These are phyloP conservation scores for Julus scanicus DNA, from an alignment of 2,888 invertebrate species.

Conservation along the genomic window DNA sequence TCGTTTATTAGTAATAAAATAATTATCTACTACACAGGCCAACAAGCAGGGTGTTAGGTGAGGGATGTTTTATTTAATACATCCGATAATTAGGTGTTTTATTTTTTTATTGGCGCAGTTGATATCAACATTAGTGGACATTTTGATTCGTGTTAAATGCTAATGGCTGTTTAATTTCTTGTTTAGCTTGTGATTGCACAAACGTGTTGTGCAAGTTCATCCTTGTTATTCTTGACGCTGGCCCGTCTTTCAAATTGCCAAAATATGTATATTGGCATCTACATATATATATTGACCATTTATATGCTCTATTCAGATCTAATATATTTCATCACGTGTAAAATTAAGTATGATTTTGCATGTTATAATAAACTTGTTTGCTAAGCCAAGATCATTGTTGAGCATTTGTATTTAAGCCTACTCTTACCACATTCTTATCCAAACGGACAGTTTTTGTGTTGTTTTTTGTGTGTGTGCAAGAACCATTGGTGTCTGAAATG, in stretches of 20 bases:
- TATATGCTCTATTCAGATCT: no score
- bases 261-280: no score
- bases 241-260: background rate
- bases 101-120: background rate
- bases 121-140: background rate
- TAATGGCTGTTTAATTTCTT: conserved; percentile 10
- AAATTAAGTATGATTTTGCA: no score
- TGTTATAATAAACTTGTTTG: no score
- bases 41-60: background rate
- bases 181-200: background rate
- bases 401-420: no score
- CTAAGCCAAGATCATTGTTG: no score
- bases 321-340: no score
- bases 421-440: background rate
- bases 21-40: background rate
- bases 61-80: background rate
- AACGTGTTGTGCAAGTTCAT: background rate
- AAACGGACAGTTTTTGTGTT: background rate
- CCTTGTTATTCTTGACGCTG: background rate
- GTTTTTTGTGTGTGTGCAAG: background rate
- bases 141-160: background rate
- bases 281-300: no score
- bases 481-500: background rate
- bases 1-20: conserved; percentile 11
- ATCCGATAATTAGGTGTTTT: background rate